Evolutionary conservation across 1,140 invertebrate species (phyloP).

Genomic region (Dendroctonus valens): DNA sequence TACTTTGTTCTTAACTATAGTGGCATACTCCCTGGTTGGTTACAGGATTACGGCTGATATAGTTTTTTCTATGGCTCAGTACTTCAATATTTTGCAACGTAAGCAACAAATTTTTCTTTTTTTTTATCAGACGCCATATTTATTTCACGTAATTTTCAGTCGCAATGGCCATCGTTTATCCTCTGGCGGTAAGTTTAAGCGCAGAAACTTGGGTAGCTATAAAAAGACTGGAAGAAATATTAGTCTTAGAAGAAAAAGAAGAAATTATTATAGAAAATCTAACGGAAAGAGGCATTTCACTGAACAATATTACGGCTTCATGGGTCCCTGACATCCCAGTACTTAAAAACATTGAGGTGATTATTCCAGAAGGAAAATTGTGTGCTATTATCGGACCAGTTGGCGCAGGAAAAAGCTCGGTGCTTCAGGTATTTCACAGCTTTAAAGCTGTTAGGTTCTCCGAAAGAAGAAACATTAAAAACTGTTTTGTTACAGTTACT

Average conservation of each 20-base stretch:
- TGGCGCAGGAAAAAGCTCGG: conserved; percentile 77
- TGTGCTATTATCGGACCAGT: conserved; percentile 76
- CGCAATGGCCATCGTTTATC: conserved; percentile 68
- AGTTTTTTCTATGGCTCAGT: conserved; percentile 69
- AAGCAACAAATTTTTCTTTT: not conserved
- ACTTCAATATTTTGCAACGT: conserved; percentile 63
- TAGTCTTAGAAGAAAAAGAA: conserved; percentile 61
- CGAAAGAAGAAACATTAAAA: not conserved
- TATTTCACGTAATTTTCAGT: conserved; percentile 37
- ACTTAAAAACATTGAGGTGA: conserved; percentile 62
- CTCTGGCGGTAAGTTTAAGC: conserved; percentile 65
- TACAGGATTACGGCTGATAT: conserved; percentile 67
- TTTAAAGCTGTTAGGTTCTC: not conserved
- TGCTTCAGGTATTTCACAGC: conserved; percentile 58
- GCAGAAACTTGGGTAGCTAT: conserved; percentile 69
- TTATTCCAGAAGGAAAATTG: conserved; percentile 64
- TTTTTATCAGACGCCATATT: not conserved
- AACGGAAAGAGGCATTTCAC: conserved; percentile 48
- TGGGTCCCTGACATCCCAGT: conserved; percentile 60
- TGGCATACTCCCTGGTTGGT: conserved; percentile 64
- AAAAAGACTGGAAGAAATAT: conserved; percentile 62
- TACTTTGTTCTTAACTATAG: conserved; percentile 70
- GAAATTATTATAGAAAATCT: conserved; percentile 39
- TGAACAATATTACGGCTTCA: conserved; percentile 56
- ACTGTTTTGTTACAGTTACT: conserved; percentile 63